A percentile compares a stretch with the other conserved stretches of the same genome.
Evolutionary conservation across 2,888 invertebrate species (phyloP).

Genomic region (Nipponacmea schrenckii): DNA sequence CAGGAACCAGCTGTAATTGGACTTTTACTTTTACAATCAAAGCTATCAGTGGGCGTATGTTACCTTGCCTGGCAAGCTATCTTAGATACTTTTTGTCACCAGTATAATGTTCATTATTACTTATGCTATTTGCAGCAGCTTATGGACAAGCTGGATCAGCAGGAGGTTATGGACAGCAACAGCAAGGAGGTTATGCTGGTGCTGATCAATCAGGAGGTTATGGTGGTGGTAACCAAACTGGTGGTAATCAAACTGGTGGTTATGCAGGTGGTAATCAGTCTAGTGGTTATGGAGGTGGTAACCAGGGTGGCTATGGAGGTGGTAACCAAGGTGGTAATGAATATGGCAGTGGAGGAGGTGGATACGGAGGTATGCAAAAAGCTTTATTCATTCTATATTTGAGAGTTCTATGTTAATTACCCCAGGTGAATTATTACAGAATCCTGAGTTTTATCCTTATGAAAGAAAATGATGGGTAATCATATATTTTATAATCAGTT

Average conservation of each 20-base stretch:
- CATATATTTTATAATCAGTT: too few relatives aligned
- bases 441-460: too few relatives aligned
- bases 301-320: constrained; percentile 13
- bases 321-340: constrained; percentile 12
- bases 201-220: constrained; percentile 13
- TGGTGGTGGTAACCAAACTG: background rate
- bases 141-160: constrained; percentile 12
- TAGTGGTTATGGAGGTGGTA: constrained; percentile 1
- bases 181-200: constrained; percentile 20
- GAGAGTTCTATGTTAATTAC: background rate
- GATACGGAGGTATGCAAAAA: constrained; percentile 10
- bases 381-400: background rate
- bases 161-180: constrained; percentile 32
- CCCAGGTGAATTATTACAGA: too few relatives aligned
- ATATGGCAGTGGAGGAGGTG: constrained; percentile 11
- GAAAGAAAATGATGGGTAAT: too few relatives aligned
- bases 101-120: too few relatives aligned
- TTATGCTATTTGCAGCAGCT: background rate
- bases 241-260: constrained; percentile 17
- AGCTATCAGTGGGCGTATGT: too few relatives aligned
- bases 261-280: constrained; percentile 11
- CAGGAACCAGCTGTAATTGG: too few relatives aligned
- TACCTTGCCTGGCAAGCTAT: too few relatives aligned
- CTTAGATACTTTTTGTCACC: too few relatives aligned
- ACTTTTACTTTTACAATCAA: too few relatives aligned